phyloP scores from a whole-genome alignment of 2,113 vertebrate species.

The Rhodinocichla rosea region DNA sequence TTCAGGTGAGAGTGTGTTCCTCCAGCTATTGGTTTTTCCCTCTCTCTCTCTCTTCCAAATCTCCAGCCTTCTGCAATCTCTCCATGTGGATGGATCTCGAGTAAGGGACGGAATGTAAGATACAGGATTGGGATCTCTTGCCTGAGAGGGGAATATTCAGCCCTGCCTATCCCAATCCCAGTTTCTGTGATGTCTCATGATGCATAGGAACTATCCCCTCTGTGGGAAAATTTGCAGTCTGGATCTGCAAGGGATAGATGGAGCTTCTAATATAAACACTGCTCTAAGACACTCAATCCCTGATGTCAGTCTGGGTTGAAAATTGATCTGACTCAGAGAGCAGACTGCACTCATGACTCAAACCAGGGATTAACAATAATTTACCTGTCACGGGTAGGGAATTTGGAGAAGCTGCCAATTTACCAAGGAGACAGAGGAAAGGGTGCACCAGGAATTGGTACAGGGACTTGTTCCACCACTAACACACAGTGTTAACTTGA shows the following conservation, averaged over 20 bases:
- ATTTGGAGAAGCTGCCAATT: neutral
- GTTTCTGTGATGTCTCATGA: neutral
- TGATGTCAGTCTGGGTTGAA: neutral
- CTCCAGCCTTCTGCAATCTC: neutral
- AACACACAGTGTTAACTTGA: neutral
- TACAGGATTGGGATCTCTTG: neutral
- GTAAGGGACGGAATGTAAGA: neutral
- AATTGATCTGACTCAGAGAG: neutral
- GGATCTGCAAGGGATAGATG: neutral
- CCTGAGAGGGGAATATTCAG: neutral
- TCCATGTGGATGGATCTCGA: neutral
- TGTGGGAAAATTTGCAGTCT: neutral
- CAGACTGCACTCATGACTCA: neutral
- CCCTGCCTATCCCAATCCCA: neutral
- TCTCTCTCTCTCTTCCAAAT: neutral
- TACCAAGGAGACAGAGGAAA: neutral
- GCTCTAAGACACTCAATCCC: neutral
- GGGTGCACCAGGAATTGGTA: neutral
- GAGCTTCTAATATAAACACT: neutral
- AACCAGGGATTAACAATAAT: neutral
- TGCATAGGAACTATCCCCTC: rapidly evolving
- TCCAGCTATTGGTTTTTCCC: neutral
- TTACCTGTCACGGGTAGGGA: neutral
- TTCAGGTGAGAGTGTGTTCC: neutral
- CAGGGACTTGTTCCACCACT: neutral